Percentiles rank a stretch among this genome's conserved stretches.
These are phyloP conservation scores for Trissoscelio sp. DNA, from an alignment of 2,888 invertebrate species.

Conservation along the genomic window DNA sequence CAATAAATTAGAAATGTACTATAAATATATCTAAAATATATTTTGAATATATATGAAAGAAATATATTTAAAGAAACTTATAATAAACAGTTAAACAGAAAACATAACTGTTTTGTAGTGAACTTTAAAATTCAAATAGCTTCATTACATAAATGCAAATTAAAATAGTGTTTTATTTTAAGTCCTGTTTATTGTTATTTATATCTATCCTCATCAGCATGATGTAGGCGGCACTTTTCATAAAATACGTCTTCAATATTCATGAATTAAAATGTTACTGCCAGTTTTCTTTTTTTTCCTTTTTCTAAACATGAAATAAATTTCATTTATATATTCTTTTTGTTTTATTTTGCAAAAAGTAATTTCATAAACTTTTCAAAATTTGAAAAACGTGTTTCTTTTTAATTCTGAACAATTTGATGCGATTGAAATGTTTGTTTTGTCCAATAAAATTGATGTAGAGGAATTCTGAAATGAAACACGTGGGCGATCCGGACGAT, in stretches of 20 bases:
- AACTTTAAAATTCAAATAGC: too few species aligned
- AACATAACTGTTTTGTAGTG: too few species aligned
- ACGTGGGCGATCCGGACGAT: constrained; percentile 32
- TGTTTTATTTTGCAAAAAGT: background rate
- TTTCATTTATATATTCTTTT: too few species aligned
- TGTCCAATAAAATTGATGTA: background rate
- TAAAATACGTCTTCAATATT: background rate
- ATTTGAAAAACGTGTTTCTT: background rate
- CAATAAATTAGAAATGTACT: too few species aligned
- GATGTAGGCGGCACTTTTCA: constrained; percentile 3
- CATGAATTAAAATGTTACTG: background rate
- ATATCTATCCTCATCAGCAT: background rate
- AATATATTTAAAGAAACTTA: too few species aligned
- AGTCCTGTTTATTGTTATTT: background rate
- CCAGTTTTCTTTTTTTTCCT: background rate
- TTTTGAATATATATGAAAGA: too few species aligned
- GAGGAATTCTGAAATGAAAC: constrained; percentile 28
- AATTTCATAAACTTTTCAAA: background rate
- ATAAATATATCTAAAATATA: too few species aligned
- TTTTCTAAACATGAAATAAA: too few species aligned
- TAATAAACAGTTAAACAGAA: too few species aligned
- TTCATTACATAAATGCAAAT: background rate
- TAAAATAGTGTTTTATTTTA: background rate
- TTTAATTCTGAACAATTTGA: background rate
- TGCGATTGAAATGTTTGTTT: constrained; percentile 19